Percentiles rank a stretch among this genome's conserved stretches.
Conservation (phyloP, 1,140 invertebrate species). For the Battus philenor region DNA sequence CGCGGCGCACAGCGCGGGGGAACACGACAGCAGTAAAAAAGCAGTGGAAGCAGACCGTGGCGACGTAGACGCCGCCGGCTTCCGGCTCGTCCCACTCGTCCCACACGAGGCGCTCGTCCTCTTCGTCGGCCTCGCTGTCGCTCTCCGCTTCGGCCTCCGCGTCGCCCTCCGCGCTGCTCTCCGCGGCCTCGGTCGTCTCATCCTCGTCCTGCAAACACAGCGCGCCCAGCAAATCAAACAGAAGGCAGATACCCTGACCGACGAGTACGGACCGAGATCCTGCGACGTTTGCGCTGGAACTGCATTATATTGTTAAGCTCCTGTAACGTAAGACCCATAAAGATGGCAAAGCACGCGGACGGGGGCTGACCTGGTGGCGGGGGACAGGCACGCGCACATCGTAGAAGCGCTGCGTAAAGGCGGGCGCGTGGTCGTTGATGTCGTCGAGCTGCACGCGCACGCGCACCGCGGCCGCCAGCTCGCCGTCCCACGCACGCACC, state of each 20-base stretch:
- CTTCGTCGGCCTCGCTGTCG: conserved; percentile 25
- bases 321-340: too few species aligned
- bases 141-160: conserved; percentile 37
- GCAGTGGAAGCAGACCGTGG: conserved; percentile 47
- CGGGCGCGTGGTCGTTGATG: conserved; percentile 89
- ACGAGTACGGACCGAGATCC: too few species aligned
- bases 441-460: conserved; percentile 89
- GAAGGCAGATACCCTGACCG: neutral
- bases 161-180: conserved; percentile 45
- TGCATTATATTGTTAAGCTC: too few species aligned
- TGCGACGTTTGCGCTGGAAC: too few species aligned
- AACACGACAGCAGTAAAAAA: too few species aligned
- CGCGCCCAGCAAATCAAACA: conserved; percentile 28
- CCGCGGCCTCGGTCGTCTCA: conserved; percentile 25
- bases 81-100: conserved; percentile 37
- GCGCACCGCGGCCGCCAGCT: conserved; percentile 88
- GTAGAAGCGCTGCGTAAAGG: conserved; percentile 89
- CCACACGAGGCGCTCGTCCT: conserved; percentile 37
- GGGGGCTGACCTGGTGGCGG: conserved; percentile 20
- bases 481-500: conserved; percentile 90
- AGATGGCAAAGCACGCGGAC: too few species aligned
- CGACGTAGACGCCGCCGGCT: conserved; percentile 31
- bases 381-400: conserved; percentile 85
- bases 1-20: too few species aligned
- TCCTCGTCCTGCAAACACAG: conserved; percentile 26